Evolutionary conservation across 1,140 invertebrate genomes (phyloP).

Genomic region (Hermetia illucens): DNA sequence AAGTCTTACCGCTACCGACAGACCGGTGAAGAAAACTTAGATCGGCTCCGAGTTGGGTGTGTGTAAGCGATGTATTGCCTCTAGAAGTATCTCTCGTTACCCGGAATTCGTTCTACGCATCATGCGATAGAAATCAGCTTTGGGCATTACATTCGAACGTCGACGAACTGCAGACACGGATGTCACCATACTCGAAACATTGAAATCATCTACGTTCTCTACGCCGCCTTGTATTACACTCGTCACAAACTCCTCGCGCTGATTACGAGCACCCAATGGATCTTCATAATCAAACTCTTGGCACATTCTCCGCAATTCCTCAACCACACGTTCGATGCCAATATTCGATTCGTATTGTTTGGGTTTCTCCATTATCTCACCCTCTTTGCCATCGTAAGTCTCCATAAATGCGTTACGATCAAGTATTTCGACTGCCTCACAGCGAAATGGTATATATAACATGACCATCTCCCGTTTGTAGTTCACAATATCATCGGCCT

Average conservation of each 20-base stretch:
- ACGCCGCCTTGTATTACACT: too few relatives aligned
- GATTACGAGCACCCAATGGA: too few relatives aligned
- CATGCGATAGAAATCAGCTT: slow-evolving; percentile 2
- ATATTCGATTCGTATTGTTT: background rate
- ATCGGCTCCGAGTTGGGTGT: background rate
- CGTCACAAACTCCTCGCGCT: too few relatives aligned
- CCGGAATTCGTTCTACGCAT: slow-evolving; percentile 8
- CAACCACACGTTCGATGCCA: background rate
- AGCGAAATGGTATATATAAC: slow-evolving; percentile 13
- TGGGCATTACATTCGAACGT: slow-evolving; percentile 10
- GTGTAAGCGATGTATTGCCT: background rate
- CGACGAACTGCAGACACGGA: too few relatives aligned
- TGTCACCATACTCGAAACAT: too few relatives aligned
- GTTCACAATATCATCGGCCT: slow-evolving; percentile 5
- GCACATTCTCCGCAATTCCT: background rate
- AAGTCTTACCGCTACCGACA: slow-evolving; percentile 12
- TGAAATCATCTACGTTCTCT: too few relatives aligned
- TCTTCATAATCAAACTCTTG: too few relatives aligned
- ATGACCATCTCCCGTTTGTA: slow-evolving; percentile 17
- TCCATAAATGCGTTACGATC: slow-evolving; percentile 4
- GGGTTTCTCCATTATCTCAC: background rate
- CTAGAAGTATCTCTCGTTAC: background rate
- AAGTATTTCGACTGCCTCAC: slow-evolving; percentile 15
- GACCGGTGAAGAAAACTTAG: slow-evolving; percentile 8
- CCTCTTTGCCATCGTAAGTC: background rate